Conservation (phyloP, 2,797 vertebrate species). For the Neostethus bicornis region DNA sequence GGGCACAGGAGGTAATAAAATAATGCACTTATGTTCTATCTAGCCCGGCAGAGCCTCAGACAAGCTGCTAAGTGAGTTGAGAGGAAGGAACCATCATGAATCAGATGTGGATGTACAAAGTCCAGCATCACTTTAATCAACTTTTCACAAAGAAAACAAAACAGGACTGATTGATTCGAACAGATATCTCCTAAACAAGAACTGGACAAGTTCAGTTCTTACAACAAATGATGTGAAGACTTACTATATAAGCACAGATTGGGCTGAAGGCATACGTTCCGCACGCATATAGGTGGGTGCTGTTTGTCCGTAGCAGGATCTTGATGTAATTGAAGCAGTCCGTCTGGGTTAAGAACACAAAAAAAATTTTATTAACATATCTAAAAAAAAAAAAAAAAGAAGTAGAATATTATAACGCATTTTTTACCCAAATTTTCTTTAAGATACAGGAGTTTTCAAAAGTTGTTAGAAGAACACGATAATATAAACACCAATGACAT, state of each 20-base stretch:
- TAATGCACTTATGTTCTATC: conserved; percentile 57
- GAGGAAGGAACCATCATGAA: conserved; percentile 54
- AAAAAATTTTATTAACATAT: neutral
- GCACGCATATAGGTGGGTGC: conserved; percentile 91
- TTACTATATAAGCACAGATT: conserved; percentile 91
- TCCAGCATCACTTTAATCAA: conserved; percentile 25
- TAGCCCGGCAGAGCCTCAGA: conserved; percentile 36
- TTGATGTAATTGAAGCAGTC: conserved; percentile 99
- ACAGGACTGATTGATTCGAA: conserved; percentile 7
- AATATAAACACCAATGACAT: too few relatives aligned
- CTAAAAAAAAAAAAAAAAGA: neutral
- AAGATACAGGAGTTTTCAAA: neutral
- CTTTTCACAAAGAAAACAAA: conserved; percentile 14
- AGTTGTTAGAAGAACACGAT: neutral
- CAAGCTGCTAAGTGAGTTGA: conserved; percentile 56
- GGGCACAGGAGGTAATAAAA: conserved; percentile 56
- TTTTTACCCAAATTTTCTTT: too few relatives aligned
- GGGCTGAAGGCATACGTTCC: conserved; percentile 97
- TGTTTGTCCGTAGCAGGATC: conserved; percentile 89
- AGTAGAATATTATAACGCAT: too few relatives aligned
- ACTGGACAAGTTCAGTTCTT: conserved; percentile 3
- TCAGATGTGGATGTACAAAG: conserved; percentile 32
- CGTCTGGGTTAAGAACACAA: conserved; percentile 75
- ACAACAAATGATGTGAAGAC: conserved; percentile 51
- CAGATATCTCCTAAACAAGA: conserved; percentile 11